Evolutionary conservation across 2,113 vertebrate species (phyloP).

Genomic region (Silurus meridionalis): DNA sequence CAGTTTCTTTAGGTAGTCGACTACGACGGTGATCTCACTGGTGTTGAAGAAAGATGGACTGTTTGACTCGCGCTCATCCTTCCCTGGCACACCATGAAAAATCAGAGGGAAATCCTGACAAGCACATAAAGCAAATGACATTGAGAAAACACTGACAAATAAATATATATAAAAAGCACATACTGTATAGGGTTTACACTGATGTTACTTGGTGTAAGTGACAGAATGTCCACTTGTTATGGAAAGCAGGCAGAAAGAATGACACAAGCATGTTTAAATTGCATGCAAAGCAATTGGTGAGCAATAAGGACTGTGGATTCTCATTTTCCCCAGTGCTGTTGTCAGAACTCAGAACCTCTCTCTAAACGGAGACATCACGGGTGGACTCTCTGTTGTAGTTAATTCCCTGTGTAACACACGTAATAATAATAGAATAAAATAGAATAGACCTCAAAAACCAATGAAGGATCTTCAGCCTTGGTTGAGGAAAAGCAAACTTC

Average conservation of each 20-base stretch:
- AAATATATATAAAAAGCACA: neutral
- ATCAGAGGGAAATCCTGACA: conserved; percentile 87
- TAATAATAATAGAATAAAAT: no score
- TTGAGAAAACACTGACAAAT: neutral
- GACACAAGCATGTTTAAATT: neutral
- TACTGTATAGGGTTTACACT: neutral
- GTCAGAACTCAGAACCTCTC: neutral
- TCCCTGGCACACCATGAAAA: conserved; percentile 84
- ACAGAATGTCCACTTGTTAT: neutral
- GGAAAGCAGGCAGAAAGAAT: neutral
- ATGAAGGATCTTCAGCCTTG: no score
- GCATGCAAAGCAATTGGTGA: neutral
- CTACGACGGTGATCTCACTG: conserved; percentile 78
- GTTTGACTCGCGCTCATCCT: conserved; percentile 77
- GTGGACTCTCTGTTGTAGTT: no score
- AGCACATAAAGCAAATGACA: neutral
- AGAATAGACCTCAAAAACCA: no score
- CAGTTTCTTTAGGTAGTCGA: conserved; percentile 81
- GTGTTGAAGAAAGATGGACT: conserved; percentile 94
- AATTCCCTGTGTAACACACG: no score
- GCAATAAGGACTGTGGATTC: neutral
- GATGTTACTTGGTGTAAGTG: neutral
- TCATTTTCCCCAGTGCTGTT: neutral
- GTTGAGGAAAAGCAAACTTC: no score
- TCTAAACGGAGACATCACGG: no score